Conservation (phyloP, 2,797 vertebrate species). For the Hippocampus kuda region DNA sequence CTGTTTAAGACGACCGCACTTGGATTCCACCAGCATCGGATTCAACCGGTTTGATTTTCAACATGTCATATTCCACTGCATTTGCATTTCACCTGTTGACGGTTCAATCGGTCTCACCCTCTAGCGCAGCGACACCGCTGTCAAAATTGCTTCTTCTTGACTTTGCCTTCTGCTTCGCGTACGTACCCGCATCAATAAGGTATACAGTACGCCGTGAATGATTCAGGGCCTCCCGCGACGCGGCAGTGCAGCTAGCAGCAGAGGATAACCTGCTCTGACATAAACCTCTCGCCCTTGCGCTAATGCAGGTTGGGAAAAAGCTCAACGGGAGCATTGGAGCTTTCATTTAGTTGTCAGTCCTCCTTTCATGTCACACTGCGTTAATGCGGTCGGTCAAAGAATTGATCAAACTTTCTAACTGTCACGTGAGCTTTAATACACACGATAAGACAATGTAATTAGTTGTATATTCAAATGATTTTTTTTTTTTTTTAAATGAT, state of each 20-base stretch:
- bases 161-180: background rate
- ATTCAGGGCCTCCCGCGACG: conserved; percentile 53
- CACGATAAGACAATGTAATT: conserved; percentile 5
- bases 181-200: conserved; percentile 55
- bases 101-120: background rate
- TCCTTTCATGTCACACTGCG: background rate
- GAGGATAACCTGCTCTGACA: conserved; percentile 60
- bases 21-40: too few relatives aligned
- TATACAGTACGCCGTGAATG: conserved; percentile 62
- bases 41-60: too few relatives aligned
- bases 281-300: conserved; percentile 47
- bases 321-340: conserved; percentile 49
- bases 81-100: background rate
- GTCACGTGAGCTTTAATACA: background rate
- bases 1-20: too few relatives aligned
- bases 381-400: background rate
- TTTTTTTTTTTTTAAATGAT: background rate
- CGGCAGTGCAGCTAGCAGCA: conserved; percentile 39
- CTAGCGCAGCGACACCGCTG: background rate
- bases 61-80: background rate
- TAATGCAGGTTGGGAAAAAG: conserved; percentile 61
- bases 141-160: background rate
- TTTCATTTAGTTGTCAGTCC: conserved; percentile 40
- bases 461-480: background rate
- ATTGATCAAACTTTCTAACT: background rate